These are phyloP conservation scores for Conus canariensis DNA, from an alignment of 2,888 invertebrate species.

Conservation along the genomic window DNA sequence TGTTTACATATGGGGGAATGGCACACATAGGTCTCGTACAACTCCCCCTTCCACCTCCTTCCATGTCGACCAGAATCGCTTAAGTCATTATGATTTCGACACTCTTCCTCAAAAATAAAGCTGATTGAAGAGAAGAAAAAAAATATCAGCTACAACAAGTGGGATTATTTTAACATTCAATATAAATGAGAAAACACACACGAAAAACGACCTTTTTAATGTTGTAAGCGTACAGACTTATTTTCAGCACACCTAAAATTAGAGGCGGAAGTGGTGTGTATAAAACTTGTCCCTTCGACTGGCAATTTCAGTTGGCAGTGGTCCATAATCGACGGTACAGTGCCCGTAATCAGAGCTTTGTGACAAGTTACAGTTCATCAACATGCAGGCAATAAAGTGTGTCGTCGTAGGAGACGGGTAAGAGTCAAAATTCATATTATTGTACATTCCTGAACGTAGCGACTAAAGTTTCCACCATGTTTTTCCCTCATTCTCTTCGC, in stretches of 20 bases:
- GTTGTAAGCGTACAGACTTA: constrained; percentile 27
- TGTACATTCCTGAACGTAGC: neutral
- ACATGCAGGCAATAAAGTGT: constrained; percentile 99
- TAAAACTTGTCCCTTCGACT: constrained; percentile 47
- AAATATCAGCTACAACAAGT: too few relatives aligned
- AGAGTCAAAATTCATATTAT: constrained; percentile 78
- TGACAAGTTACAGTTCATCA: constrained; percentile 42
- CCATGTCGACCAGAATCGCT: neutral
- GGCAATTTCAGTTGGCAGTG: constrained; percentile 41
- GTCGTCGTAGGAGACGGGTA: constrained; percentile 99
- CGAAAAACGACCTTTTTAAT: neutral
- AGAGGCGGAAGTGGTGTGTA: constrained; percentile 44
- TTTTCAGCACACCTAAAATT: constrained; percentile 47
- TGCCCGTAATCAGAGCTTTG: constrained; percentile 29
- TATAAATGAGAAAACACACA: too few relatives aligned
- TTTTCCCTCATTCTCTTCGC: neutral
- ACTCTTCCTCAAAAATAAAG: neutral
- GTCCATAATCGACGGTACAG: neutral
- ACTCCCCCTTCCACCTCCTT: too few relatives aligned
- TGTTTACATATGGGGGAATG: too few relatives aligned
- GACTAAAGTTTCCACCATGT: constrained; percentile 40
- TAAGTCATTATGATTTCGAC: neutral
- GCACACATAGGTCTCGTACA: too few relatives aligned
- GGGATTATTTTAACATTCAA: too few relatives aligned
- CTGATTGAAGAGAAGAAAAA: neutral